Conservation (phyloP, 2,113 vertebrate species). For the Sylvia atricapilla region DNA sequence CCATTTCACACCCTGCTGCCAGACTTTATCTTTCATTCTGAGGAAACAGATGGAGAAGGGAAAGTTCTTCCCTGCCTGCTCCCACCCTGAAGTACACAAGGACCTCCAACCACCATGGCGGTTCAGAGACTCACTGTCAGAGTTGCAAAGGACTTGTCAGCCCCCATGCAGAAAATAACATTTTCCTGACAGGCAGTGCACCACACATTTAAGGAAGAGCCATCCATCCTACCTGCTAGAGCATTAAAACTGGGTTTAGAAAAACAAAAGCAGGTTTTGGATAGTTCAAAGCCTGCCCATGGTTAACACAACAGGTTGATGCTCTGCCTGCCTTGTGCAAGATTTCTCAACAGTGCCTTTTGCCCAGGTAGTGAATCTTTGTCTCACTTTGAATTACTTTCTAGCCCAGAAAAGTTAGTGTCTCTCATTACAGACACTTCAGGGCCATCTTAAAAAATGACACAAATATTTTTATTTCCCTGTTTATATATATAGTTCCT, state of each 20-base stretch:
- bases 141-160: not conserved
- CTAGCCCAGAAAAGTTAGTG: not conserved
- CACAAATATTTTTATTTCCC: too few species aligned
- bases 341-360: not conserved
- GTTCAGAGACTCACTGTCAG: not conserved
- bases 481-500: too few species aligned
- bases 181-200: not conserved
- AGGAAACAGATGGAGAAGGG: not conserved
- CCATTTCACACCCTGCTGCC: not conserved
- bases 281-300: fast-evolving
- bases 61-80: not conserved
- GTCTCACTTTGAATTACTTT: not conserved
- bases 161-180: not conserved
- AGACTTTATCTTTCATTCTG: not conserved
- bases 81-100: not conserved
- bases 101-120: not conserved
- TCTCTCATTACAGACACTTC: not conserved
- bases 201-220: not conserved
- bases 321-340: not conserved
- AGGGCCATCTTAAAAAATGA: too few species aligned
- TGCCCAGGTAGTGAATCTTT: not conserved
- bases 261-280: not conserved
- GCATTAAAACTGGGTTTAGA: not conserved
- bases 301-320: not conserved
- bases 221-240: not conserved